These are phyloP conservation scores for Drosophila lacertosa DNA, from an alignment of 1,140 invertebrate species.

Conservation along the genomic window DNA sequence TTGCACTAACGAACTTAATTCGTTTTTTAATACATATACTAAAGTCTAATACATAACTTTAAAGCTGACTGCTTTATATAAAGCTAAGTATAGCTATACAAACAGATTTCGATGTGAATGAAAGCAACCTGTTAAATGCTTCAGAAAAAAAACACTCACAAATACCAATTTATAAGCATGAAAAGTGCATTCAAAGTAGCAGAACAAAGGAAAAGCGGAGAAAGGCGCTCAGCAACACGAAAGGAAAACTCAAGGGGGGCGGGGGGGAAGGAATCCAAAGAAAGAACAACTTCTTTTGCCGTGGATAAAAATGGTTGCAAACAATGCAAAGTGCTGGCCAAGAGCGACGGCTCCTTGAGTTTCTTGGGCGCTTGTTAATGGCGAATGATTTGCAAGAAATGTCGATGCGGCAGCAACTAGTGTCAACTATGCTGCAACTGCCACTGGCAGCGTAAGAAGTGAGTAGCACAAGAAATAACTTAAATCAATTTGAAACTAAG, in stretches of 20 bases:
- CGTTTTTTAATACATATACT: too few species aligned
- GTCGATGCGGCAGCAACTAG: slow-evolving; percentile 23
- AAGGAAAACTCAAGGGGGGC: slow-evolving; percentile 36
- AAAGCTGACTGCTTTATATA: too few species aligned
- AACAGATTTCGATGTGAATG: background rate
- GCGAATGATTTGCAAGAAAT: slow-evolving; percentile 52
- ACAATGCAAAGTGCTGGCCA: slow-evolving; percentile 30
- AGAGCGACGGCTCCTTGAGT: slow-evolving; percentile 18
- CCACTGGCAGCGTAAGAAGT: background rate
- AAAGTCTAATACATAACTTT: too few species aligned
- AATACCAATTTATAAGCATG: slow-evolving; percentile 10
- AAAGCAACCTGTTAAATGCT: background rate
- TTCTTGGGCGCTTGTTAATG: slow-evolving; percentile 41
- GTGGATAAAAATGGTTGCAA: slow-evolving; percentile 29
- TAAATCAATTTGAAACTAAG: background rate
- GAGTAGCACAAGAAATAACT: slow-evolving; percentile 1
- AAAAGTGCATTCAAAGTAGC: slow-evolving; percentile 18
- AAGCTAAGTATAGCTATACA: background rate
- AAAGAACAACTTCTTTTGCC: slow-evolving; percentile 22
- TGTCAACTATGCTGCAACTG: slow-evolving; percentile 4
- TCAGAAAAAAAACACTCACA: background rate
- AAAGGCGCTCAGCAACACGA: background rate
- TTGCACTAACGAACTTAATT: too few species aligned
- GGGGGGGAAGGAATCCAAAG: slow-evolving; percentile 9
- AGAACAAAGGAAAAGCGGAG: slow-evolving; percentile 15